phyloP scores from a whole-genome alignment of 2,888 invertebrate species.

The Tridacna crocea region DNA sequence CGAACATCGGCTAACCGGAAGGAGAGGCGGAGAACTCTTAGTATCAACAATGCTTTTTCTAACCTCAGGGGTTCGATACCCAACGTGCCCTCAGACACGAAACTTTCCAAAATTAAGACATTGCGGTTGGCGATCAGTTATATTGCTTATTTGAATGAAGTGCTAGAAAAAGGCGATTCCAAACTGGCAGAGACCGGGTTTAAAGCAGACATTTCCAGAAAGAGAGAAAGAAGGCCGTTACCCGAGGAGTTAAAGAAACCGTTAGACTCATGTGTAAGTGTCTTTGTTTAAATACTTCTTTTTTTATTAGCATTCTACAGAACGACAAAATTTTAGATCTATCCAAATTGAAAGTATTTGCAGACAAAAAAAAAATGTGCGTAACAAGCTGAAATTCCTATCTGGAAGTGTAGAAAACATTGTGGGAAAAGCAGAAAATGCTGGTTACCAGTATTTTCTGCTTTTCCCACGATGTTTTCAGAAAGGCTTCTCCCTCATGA shows the following conservation, averaged over 20 bases:
- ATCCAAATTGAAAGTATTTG: too few species aligned
- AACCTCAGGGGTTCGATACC: constrained; percentile 97
- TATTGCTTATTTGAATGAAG: constrained; percentile 93
- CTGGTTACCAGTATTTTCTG: too few species aligned
- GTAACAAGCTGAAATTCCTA: too few species aligned
- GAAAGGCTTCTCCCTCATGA: too few species aligned
- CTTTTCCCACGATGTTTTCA: too few species aligned
- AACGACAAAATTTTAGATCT: too few species aligned
- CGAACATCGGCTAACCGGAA: constrained; percentile 94
- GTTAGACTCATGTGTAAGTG: constrained; percentile 62
- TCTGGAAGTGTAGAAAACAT: too few species aligned
- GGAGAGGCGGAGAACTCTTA: constrained; percentile 95
- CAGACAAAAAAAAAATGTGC: too few species aligned
- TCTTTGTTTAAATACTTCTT: not conserved
- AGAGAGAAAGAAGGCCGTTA: constrained; percentile 70
- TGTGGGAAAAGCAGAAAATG: too few species aligned
- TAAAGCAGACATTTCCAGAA: constrained; percentile 90
- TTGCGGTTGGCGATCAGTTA: constrained; percentile 91
- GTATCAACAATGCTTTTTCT: constrained; percentile 97
- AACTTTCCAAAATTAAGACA: constrained; percentile 97
- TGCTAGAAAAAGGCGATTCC: constrained; percentile 92
- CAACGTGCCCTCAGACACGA: constrained; percentile 97
- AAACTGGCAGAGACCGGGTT: constrained; percentile 88
- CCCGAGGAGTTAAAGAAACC: constrained; percentile 49
- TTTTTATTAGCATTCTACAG: too few species aligned